Evolutionary conservation across 2,797 vertebrate genomes (phyloP), one percentile per base, ranked within the genome.

Genomic region (Scolopax bukidnonensis): DNA sequence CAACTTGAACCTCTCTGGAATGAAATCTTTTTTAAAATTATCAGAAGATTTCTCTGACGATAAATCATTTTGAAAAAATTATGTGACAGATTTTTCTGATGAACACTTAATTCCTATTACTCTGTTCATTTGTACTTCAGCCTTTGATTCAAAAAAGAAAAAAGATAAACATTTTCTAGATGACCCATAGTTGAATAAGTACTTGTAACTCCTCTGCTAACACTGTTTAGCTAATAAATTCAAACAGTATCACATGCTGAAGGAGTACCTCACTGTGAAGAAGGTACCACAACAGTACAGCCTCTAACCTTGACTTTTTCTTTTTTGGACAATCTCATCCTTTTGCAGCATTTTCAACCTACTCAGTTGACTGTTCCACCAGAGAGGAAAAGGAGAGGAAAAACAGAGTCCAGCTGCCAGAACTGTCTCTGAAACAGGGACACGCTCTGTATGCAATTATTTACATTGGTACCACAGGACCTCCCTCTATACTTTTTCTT

Each of bases 371-470:
- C 53, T 27, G 40, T 38, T 25, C 57, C 43, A n/a, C 11, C 57
- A 45, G 51, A 19, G 19, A 45, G 28, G 18, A 54, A 56, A 33
- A 40, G 24, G 19, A 19, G 23, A 75, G 13, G 16, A 51, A 59
- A 6, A 30, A 6, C 33, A 65, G 28, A 10, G 2, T 15, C 38
- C 28, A 16, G 56, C 28, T 45, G 30, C 33, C 60, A 41, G 60
- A n/a, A 51, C 53, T 16, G 16, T 47, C 65, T 45, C 45, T 25
- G 59, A 21, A 47, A 41, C 40, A 36, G 27, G 20, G 57, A 75
- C n/a, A 41, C 28, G 20, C 33, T 53, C 38, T 0, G 1, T 27
- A 32, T 27, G n/a, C 10, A 2, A 41, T 27, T 47, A 20, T 17
- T 65, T 33, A 20, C 30, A 36, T 18, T 57, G 36, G 15, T 38